Conservation (phyloP, 1,140 invertebrate species). For the Ceratina japonica region DNA sequence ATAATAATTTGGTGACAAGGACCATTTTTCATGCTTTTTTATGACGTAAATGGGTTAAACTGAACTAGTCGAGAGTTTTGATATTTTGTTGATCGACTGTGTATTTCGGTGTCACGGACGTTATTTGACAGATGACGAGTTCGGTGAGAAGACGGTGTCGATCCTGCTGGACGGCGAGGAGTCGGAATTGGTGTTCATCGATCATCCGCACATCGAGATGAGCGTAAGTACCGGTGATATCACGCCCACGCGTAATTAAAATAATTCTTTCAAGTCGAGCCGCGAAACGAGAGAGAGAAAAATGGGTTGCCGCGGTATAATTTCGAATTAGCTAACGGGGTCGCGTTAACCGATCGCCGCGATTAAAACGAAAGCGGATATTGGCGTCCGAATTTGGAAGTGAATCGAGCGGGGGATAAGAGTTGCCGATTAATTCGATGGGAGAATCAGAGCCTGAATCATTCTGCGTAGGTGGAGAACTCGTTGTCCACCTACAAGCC, state of each 20-base stretch:
- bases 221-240: slow-evolving; percentile 83
- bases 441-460: not conserved
- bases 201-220: slow-evolving; percentile 92
- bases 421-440: too few relatives aligned
- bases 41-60: too few relatives aligned
- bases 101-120: not conserved
- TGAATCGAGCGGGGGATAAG: not conserved
- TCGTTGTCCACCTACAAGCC: slow-evolving; percentile 91
- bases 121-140: slow-evolving; percentile 89
- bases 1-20: too few relatives aligned
- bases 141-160: slow-evolving; percentile 94
- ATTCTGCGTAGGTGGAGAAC: slow-evolving; percentile 85
- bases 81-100: not conserved
- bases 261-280: not conserved
- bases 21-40: too few relatives aligned
- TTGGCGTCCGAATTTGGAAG: not conserved
- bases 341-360: too few relatives aligned
- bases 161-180: slow-evolving; percentile 94
- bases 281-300: not conserved
- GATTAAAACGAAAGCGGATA: not conserved
- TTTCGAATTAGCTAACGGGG: too few relatives aligned
- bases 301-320: too few relatives aligned
- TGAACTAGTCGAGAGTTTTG: too few relatives aligned
- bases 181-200: slow-evolving; percentile 94
- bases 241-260: not conserved